Evolutionary conservation across 2,113 vertebrate genomes (phyloP).

Genomic region (Casuarius casuarius): DNA sequence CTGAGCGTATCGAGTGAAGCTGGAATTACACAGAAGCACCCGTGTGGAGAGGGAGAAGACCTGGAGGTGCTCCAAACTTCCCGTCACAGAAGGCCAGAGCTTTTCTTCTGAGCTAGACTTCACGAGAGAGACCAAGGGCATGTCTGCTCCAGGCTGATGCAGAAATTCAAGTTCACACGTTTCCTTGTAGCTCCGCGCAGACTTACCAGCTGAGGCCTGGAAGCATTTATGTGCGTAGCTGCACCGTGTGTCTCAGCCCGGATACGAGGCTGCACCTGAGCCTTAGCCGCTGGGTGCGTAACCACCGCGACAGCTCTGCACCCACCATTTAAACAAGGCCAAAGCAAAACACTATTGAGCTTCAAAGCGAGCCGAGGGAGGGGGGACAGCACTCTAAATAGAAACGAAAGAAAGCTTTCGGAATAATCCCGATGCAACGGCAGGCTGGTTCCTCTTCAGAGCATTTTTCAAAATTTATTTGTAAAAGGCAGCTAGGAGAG

Average conservation of each 20-base stretch:
- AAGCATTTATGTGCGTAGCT: too few relatives aligned
- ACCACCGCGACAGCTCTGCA: too few relatives aligned
- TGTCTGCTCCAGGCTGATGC: accelerated
- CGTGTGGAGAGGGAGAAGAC: accelerated
- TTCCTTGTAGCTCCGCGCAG: too few relatives aligned
- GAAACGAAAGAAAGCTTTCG: neutral
- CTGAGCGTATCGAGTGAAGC: accelerated
- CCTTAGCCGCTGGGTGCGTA: too few relatives aligned
- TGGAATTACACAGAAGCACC: accelerated
- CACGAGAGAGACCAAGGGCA: neutral
- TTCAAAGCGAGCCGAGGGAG: too few relatives aligned
- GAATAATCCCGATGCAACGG: neutral
- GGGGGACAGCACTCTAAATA: neutral
- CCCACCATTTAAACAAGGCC: too few relatives aligned
- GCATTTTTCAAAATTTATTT: neutral
- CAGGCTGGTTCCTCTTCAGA: neutral
- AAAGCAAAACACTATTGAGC: too few relatives aligned
- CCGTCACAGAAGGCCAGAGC: accelerated
- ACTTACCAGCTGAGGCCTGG: too few relatives aligned
- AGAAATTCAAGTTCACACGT: neutral
- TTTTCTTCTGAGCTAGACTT: neutral
- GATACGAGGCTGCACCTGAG: too few relatives aligned
- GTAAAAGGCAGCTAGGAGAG: neutral
- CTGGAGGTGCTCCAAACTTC: accelerated
- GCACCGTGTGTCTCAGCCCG: too few relatives aligned